Percentiles rank a stretch among this genome's conserved stretches.
Conservation (phyloP, 2,113 vertebrate species). For the Gopherus evgoodei region DNA sequence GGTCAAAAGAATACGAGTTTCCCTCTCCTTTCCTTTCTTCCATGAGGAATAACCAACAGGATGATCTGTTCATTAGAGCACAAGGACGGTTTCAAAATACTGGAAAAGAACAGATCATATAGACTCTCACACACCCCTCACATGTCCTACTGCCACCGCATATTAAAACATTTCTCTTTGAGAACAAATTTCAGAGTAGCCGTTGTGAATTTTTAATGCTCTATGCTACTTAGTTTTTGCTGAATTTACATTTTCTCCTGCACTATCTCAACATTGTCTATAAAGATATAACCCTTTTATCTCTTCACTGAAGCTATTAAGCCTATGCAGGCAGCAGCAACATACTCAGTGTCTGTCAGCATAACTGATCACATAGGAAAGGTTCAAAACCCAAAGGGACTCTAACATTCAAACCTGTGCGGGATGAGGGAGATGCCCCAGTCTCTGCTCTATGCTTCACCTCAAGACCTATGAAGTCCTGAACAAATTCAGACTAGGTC, state of each 20-base stretch:
- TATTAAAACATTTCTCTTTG: background rate
- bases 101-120: background rate
- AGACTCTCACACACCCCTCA: background rate
- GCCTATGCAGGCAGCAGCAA: background rate
- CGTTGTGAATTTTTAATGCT: slow-evolving; percentile 68
- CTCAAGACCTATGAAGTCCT: background rate
- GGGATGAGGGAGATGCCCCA: background rate
- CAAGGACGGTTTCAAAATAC: background rate
- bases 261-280: background rate
- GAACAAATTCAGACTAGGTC: background rate
- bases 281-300: background rate
- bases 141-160: background rate
- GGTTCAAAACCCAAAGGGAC: fast-evolving
- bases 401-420: fast-evolving
- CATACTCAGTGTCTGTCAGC: background rate
- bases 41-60: too few relatives aligned
- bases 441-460: background rate
- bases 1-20: background rate
- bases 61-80: background rate
- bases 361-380: fast-evolving
- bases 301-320: background rate
- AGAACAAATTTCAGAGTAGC: background rate
- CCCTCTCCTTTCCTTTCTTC: background rate
- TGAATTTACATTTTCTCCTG: slow-evolving; percentile 41
- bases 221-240: slow-evolving; percentile 42